Conservation (phyloP, 1,140 invertebrate species). For the Neomicropteryx cornuta region DNA sequence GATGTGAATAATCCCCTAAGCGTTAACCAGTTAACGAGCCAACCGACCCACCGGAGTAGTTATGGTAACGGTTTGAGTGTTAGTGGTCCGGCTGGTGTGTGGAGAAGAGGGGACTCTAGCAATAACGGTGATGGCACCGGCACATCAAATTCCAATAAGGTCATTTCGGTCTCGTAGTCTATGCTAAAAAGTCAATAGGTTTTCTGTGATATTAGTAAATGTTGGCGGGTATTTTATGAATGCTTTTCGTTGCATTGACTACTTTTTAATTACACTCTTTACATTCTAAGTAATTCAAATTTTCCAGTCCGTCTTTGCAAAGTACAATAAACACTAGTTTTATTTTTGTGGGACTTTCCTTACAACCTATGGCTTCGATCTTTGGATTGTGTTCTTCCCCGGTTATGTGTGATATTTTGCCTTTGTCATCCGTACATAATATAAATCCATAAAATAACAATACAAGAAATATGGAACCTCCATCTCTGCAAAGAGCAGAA, state of each 20-base stretch:
- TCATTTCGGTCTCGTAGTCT: conserved; percentile 14
- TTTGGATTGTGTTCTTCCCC: not conserved
- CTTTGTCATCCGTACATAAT: too few species aligned
- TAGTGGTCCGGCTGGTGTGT: conserved; percentile 7
- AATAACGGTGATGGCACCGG: conserved; percentile 24
- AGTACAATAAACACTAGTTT: too few species aligned
- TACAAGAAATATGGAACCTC: too few species aligned
- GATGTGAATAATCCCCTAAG: conserved; percentile 85
- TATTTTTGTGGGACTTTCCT: not conserved
- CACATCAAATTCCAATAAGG: conserved; percentile 39
- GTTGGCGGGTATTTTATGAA: conserved; percentile 2
- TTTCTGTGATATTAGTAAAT: conserved; percentile 11
- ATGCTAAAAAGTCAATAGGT: conserved; percentile 17
- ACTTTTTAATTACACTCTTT: not conserved
- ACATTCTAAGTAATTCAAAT: not conserved
- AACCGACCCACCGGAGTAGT: conserved; percentile 26
- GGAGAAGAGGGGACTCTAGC: conserved; percentile 8
- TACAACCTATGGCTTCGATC: conserved; percentile 1
- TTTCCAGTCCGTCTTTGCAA: not conserved
- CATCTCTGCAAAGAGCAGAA: too few species aligned
- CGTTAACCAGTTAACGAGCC: conserved; percentile 74
- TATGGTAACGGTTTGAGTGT: conserved; percentile 10
- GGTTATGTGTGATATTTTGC: conserved; percentile 1
- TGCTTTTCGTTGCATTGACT: conserved; percentile 2
- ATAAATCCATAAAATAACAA: too few species aligned